Percentiles rank a stretch among this genome's conserved stretches.
Conservation (phyloP, 2,113 vertebrate genomes). For the human (Homo sapiens) region DNA sequence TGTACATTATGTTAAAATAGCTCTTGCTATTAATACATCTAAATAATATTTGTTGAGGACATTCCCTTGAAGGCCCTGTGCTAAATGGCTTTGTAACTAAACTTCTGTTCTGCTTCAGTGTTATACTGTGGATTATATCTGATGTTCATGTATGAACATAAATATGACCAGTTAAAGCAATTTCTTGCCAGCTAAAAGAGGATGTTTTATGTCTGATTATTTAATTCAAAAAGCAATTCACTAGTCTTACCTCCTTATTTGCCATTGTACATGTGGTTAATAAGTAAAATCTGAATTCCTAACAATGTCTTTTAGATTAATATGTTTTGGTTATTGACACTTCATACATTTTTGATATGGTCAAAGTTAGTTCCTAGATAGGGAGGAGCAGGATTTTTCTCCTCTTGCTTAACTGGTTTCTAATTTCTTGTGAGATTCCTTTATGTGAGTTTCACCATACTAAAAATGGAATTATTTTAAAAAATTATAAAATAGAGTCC, state of each 20-base stretch:
- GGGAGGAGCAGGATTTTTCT: not conserved
- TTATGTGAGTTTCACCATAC: not conserved
- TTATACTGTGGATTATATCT: not conserved
- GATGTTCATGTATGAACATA: not conserved
- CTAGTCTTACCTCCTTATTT: not conserved
- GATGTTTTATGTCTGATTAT: not conserved
- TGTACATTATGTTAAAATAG: not conserved
- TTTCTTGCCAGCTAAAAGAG: not conserved
- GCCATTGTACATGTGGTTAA: not conserved
- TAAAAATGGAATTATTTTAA: not conserved
- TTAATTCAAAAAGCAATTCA: not conserved
- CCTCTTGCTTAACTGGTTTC: not conserved
- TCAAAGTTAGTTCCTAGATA: not conserved
- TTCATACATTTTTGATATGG: not conserved
- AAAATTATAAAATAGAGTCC: not conserved
- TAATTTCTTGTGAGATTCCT: not conserved
- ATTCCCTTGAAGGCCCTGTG: not conserved
- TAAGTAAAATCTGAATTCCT: not conserved
- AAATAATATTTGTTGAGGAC: not conserved
- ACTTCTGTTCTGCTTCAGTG: not conserved
- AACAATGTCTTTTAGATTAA: not conserved
- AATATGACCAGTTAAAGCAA: not conserved
- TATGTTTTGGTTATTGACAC: not conserved
- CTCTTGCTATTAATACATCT: not conserved
- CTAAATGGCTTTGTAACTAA: not conserved